Percentiles rank a stretch among this genome's conserved stretches.
These are phyloP conservation scores for Dendropsophus ebraccatus DNA, from an alignment of 2,113 vertebrate genomes.

Conservation along the genomic window DNA sequence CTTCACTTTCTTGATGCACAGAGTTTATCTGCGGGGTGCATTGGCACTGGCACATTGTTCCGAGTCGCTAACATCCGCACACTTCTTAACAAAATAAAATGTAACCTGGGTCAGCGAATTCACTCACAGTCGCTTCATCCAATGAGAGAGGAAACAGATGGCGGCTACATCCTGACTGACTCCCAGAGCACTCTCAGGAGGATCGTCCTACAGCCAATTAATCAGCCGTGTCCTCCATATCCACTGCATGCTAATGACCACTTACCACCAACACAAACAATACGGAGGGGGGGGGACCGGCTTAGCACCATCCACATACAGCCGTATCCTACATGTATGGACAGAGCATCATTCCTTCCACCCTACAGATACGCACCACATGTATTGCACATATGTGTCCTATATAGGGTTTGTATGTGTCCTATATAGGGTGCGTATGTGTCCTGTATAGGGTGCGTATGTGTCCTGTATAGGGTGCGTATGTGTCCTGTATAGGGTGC, in stretches of 20 bases:
- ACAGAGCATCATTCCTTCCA: no score
- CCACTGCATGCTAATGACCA: neutral
- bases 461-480: no score
- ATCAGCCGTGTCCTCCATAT: neutral
- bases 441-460: no score
- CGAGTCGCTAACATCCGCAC: conserved; percentile 34
- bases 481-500: no score
- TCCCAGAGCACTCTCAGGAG: neutral
- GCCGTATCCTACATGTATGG: no score
- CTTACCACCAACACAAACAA: neutral
- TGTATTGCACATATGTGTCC: no score
- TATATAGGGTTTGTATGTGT: no score
- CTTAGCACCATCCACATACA: no score
- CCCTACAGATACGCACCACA: no score
- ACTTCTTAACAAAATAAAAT: conserved; percentile 12
- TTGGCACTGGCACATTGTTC: neutral
- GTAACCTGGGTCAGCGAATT: conserved; percentile 40
- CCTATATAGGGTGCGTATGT: no score
- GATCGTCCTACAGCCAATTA: neutral
- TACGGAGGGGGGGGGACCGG: no score
- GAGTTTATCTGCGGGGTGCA: no score
- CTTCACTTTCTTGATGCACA: neutral
- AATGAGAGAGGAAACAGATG: conserved; percentile 2
- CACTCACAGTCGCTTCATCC: neutral
- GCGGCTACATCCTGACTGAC: neutral